Evolutionary conservation across 2,797 vertebrate species (phyloP).

Genomic region (Lagorchestes hirsutus): DNA sequence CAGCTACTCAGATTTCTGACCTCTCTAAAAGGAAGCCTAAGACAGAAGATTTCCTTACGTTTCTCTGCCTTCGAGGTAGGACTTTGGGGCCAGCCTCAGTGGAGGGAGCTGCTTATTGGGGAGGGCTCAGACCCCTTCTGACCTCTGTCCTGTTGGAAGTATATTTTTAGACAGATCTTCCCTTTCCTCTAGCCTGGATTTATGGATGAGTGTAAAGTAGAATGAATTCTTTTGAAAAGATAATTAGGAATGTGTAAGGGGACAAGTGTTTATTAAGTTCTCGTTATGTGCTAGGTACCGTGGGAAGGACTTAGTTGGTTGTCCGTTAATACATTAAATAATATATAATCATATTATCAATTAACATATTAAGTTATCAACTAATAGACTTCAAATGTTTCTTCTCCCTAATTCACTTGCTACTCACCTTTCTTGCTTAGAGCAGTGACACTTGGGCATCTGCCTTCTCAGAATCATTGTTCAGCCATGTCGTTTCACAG

Average conservation of each 20-base stretch:
- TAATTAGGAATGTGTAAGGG: neutral
- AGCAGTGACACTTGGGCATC: neutral
- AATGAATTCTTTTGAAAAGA: neutral
- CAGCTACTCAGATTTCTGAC: slow-evolving; percentile 95
- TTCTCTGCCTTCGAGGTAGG: slow-evolving; percentile 99
- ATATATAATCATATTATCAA: too few species aligned
- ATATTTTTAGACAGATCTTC: accelerated
- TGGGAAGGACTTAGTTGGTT: neutral
- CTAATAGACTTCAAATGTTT: neutral
- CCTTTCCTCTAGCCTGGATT: neutral
- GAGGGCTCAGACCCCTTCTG: accelerated
- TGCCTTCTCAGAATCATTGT: neutral
- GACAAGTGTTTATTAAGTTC: neutral
- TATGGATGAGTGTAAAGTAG: neutral
- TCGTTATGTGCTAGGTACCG: too few species aligned
- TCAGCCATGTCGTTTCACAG: neutral
- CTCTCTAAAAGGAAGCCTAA: slow-evolving; percentile 99
- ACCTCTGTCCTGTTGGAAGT: neutral
- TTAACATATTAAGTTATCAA: too few species aligned
- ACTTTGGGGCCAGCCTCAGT: accelerated
- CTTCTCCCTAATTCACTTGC: neutral
- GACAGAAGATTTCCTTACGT: slow-evolving; percentile 99
- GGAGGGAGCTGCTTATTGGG: neutral
- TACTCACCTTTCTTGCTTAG: neutral
- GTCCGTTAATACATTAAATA: too few species aligned